phyloP scores from a whole-genome alignment of 2,113 vertebrate species.

The Poecile atricapillus region DNA sequence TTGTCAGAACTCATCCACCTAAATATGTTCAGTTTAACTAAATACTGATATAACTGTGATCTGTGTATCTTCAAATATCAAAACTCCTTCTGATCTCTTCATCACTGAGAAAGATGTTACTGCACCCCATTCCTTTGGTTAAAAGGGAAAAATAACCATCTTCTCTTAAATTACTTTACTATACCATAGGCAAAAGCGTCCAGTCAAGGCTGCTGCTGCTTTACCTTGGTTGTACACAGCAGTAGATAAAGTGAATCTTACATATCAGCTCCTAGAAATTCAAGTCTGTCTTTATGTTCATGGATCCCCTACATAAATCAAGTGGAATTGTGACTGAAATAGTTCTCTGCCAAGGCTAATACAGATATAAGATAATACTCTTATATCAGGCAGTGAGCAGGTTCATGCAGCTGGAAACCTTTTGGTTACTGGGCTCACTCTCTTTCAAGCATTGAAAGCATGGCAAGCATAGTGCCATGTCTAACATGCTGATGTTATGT shows the following conservation, averaged over 20 bases:
- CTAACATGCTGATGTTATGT: neutral
- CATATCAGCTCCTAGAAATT: neutral
- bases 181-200: neutral
- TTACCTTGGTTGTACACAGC: neutral
- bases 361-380: conserved; percentile 37
- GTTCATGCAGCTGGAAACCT: conserved; percentile 63
- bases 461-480: too few species aligned
- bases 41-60: neutral
- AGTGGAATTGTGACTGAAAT: neutral
- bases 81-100: neutral
- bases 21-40: neutral
- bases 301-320: neutral
- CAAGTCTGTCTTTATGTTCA: neutral
- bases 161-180: neutral
- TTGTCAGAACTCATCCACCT: neutral
- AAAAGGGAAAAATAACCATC: neutral
- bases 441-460: neutral
- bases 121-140: neutral
- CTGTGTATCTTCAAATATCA: neutral
- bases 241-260: neutral
- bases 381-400: neutral
- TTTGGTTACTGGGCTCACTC: neutral
- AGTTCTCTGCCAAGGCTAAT: conserved; percentile 63
- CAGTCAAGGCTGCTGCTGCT: neutral
- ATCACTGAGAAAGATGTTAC: neutral